These are phyloP conservation scores for Pammene aurita DNA, from an alignment of 2,888 invertebrate genomes.

Conservation along the genomic window DNA sequence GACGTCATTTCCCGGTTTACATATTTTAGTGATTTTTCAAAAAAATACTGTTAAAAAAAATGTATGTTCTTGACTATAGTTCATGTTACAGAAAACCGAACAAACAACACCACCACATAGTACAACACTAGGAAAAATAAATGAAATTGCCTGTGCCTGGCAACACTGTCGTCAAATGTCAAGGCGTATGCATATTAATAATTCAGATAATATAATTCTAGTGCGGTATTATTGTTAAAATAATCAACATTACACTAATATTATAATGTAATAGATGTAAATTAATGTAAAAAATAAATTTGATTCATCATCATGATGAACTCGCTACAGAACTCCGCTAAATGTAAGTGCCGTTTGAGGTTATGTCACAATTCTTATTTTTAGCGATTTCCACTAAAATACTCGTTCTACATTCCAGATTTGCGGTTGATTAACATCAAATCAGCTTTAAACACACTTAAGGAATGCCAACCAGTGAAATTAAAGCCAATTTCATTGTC, in stretches of 20 bases:
- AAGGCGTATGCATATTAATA: no score
- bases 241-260: not conserved
- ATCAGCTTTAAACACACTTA: constrained; percentile 61
- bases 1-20: no score
- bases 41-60: no score
- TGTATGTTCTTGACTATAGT: no score
- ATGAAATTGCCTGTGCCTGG: no score
- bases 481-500: constrained; percentile 46
- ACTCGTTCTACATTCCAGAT: constrained; percentile 58
- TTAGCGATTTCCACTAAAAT: constrained; percentile 32
- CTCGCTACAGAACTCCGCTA: constrained; percentile 67
- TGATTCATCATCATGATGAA: constrained; percentile 60
- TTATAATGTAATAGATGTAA: constrained; percentile 24
- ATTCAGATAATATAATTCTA: no score
- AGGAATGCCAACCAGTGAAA: constrained; percentile 59
- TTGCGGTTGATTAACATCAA: constrained; percentile 68
- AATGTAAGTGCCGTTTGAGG: constrained; percentile 71
- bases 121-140: no score
- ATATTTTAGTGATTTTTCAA: no score
- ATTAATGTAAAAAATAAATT: not conserved
- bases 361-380: constrained; percentile 51
- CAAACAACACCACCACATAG: no score
- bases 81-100: no score
- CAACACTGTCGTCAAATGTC: no score
- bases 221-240: constrained; percentile 1